Conservation (phyloP, 2,797 vertebrate species). For the Apogon talboti region DNA sequence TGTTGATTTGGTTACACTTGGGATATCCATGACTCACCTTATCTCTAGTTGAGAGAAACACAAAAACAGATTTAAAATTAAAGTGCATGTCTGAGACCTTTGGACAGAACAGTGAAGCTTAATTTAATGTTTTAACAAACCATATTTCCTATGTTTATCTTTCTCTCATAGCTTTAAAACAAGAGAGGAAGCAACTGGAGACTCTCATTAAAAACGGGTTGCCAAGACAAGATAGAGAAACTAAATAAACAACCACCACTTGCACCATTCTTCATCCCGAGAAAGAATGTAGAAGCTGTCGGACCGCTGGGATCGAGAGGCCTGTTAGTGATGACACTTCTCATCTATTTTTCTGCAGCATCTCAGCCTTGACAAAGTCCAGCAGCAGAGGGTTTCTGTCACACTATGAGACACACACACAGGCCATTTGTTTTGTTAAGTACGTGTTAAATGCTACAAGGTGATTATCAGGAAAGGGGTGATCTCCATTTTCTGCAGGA, state of each 20-base stretch:
- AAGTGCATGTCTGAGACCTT: slow-evolving; percentile 15
- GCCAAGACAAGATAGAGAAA: slow-evolving; percentile 79
- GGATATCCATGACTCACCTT: slow-evolving; percentile 52
- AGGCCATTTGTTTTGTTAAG: slow-evolving; percentile 94
- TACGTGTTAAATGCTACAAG: slow-evolving; percentile 89
- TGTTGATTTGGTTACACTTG: slow-evolving; percentile 58
- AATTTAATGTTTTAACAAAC: slow-evolving; percentile 33
- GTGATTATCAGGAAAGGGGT: slow-evolving; percentile 82
- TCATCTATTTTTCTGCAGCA: slow-evolving; percentile 76
- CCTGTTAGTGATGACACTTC: slow-evolving; percentile 76
- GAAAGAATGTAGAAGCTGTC: slow-evolving; percentile 77
- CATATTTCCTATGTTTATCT: slow-evolving; percentile 71
- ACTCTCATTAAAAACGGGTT: slow-evolving; percentile 74
- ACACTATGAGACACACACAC: slow-evolving; percentile 21
- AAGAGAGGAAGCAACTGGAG: slow-evolving; percentile 66
- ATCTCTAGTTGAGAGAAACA: slow-evolving; percentile 43
- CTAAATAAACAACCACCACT: slow-evolving; percentile 80
- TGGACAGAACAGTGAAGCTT: slow-evolving; percentile 13
- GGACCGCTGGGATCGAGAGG: slow-evolving; percentile 53
- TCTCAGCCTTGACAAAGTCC: slow-evolving; percentile 75
- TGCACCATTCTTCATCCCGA: slow-evolving; percentile 67
- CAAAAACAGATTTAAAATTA: slow-evolving; percentile 30
- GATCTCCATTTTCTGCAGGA: slow-evolving; percentile 53
- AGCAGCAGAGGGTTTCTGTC: slow-evolving; percentile 61
- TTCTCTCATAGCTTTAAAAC: slow-evolving; percentile 63